Base-by-base conservation (phyloP, 2,113 vertebrate species). In the Mohoua ochrocephala region DNA sequence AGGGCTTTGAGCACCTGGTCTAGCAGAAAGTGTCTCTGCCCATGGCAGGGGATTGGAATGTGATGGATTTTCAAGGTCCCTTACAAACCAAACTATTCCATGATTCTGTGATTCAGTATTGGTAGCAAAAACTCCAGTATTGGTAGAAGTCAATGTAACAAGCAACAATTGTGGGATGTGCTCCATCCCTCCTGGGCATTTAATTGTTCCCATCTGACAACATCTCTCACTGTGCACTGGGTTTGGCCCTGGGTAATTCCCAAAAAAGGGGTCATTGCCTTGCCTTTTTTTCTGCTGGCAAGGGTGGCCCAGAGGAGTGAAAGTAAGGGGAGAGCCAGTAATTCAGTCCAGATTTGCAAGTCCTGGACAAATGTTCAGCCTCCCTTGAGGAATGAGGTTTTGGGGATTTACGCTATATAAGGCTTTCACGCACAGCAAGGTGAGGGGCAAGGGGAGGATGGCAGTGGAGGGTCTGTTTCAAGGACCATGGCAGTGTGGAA, bases 321-420 rank as follows among this genome's bases (percentile, higher is more conserved):
- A 1, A 18, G 33, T 28, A 2, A 11, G 15, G 13, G 18, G 20
- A 24, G 33, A 71, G 41, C 13, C 3, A 2, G 24, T 24, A 47
- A 49, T 59, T 67, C 57, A 71, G 16, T 28, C 39, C 4, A 15
- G 44, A 24, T 87, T 68, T 60, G 56, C 2, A 35, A 57, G 56
- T 53, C 37, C 13, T 2, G 6, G 60, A 23, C 1, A 5, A 68
- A 57, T 1, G 1, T 15, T 3, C 18, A 28, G 14, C 13, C 81
- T 54, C 49, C 33, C 57, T 50, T 74, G 65, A n/a, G 47, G 22
- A 60, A 26, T 37, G 22, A 31, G 47, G 27, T 35, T 80, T n/a
- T 13, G 69, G 64, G 30, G 21, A 16, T 37, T 77, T 69, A 7
- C 0, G 1, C 26, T 63, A 0, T 26, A 2, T 7, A 4, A 67